Conservation (phyloP, 2,797 vertebrate genomes). For the Mormyrus proboscirostris region DNA sequence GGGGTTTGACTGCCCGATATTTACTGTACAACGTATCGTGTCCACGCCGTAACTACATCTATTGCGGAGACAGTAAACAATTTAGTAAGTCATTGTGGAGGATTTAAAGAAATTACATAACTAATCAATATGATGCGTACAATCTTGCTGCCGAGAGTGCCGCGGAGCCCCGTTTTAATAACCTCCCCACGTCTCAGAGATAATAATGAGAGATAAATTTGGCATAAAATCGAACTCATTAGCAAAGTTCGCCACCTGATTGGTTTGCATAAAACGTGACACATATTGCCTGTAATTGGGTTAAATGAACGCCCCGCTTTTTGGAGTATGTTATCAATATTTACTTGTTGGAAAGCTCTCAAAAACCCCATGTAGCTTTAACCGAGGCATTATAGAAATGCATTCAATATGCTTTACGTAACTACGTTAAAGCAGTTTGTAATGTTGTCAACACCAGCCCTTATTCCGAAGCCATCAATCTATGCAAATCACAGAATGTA, state of each 20-base stretch:
- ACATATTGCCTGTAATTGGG: conserved; percentile 86
- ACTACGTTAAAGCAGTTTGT: neutral
- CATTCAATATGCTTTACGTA: neutral
- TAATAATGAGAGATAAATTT: conserved; percentile 89
- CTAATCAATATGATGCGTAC: neutral
- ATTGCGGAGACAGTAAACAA: conserved; percentile 32
- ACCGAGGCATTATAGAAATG: neutral
- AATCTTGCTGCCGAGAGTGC: conserved; percentile 48
- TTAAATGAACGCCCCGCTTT: conserved; percentile 63
- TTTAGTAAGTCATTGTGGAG: conserved; percentile 56
- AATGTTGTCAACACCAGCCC: conserved; percentile 16
- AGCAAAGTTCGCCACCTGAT: conserved; percentile 89
- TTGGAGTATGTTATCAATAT: conserved; percentile 56
- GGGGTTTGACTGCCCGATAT: neutral
- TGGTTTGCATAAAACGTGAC: conserved; percentile 87
- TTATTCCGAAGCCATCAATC: neutral
- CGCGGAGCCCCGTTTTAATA: conserved; percentile 59
- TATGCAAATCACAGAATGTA: neutral
- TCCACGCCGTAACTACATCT: neutral
- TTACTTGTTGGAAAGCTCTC: conserved; percentile 37
- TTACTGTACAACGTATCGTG: neutral
- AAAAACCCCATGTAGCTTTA: neutral
- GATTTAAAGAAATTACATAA: conserved; percentile 53
- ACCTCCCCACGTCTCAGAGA: conserved; percentile 72
- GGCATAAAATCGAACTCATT: conserved; percentile 99